A percentile compares a stretch with the other conserved stretches of the same genome.
These are phyloP conservation scores for Bursaphelenchus okinawaensis DNA, from an alignment of 2,888 invertebrate genomes.

Conservation along the genomic window DNA sequence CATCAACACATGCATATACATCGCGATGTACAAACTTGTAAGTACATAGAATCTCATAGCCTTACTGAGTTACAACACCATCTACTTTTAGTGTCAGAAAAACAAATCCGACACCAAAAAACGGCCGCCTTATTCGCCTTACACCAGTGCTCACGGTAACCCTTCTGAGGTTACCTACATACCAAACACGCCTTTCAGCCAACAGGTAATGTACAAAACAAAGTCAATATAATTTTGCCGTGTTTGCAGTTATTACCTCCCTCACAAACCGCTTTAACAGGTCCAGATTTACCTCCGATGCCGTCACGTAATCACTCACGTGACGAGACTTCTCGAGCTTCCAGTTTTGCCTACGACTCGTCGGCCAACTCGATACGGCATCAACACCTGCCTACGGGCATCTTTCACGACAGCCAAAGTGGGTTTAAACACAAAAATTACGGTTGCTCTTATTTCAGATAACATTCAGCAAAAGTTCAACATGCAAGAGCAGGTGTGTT, in stretches of 20 bases:
- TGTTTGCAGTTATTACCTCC: conserved; percentile 15
- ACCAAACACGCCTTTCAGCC: conserved; percentile 45
- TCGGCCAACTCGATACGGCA: conserved; percentile 7
- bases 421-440: background rate
- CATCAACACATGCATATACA: conserved; percentile 50
- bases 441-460: background rate
- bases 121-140: conserved; percentile 47
- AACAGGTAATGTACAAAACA: conserved; percentile 21
- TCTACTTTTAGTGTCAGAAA: conserved; percentile 40
- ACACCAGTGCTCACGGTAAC: conserved; percentile 31
- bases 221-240: background rate
- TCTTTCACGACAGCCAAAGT: background rate
- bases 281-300: conserved; percentile 1
- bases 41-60: background rate
- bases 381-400: conserved; percentile 3
- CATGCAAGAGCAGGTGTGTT: conserved; percentile 9
- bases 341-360: conserved; percentile 12
- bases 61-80: conserved; percentile 1
- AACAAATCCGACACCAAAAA: conserved; percentile 41
- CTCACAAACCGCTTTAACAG: conserved; percentile 2
- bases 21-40: conserved; percentile 46
- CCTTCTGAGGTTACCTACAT: conserved; percentile 41
- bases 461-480: background rate
- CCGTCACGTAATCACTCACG: conserved; percentile 6
- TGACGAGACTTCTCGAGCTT: conserved; percentile 10